Evolutionary conservation across 2,888 invertebrate genomes (phyloP), one percentile per base, ranked within the genome.

Genomic region (Acanthoscelides obtectus): DNA sequence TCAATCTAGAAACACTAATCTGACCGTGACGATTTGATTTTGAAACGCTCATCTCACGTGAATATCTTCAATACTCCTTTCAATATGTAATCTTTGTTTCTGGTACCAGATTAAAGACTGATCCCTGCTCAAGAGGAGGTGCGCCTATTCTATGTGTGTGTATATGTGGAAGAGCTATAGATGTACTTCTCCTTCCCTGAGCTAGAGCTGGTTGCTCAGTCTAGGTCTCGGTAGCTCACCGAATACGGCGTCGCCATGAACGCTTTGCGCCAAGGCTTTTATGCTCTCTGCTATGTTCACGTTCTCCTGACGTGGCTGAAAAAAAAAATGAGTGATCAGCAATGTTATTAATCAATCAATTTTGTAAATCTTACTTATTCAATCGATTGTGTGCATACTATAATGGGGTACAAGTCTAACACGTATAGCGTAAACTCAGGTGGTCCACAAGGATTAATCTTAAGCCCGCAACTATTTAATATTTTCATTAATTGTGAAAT

Each of bases 241-340:
- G 86, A 95, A 96, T 78, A 94, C 92, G 22, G 91, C 88, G 86
- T 96, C 95, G 74, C 94, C 95, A 86, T 94, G 94, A 74, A 96
- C 94, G 79, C 96, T 96, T 80, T 93, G 93, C 21, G 96, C 96
- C 80, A 97, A 86, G n/a, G 96, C 96, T 86, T 94, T 94, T 83
- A 97, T 96, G 83, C 94, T 95, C 66, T 95, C 96, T 76, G 95
- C 95, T 83, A 97, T 96, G 84, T 95, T 94, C 75, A 80, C 67
- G 22, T 78, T 74, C 20, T 76, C 75, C 45, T 74, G 75, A 66
- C 75, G 73, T 8, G 75, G 73, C 77, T 77, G 70, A 25, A 77
- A 76, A 8, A 70, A 67, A 71, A n/a, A n/a, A n/a, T n/a, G n/a
- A n/a, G n/a, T n/a, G n/a, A n/a, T n/a, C n/a, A n/a, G n/a, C n/a